These are phyloP conservation scores for Ephialtes manifestator DNA, from an alignment of 2,888 invertebrate species.

Conservation along the genomic window DNA sequence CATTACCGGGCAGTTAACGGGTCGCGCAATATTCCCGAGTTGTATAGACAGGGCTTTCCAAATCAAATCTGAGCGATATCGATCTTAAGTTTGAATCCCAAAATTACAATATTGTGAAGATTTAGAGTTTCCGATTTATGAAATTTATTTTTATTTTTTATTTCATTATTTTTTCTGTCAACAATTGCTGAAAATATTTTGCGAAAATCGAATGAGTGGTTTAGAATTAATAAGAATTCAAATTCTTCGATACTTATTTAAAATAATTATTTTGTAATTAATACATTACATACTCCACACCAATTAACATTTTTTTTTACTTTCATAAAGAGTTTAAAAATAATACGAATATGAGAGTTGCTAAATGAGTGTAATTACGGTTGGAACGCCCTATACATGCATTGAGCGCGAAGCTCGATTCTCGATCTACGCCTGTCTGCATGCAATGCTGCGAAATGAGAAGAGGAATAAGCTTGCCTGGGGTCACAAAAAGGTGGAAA, in stretches of 20 bases:
- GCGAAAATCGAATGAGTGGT: background rate
- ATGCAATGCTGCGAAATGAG: constrained; percentile 14
- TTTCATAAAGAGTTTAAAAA: no score
- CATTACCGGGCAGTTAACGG: constrained; percentile 63
- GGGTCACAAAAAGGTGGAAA: constrained; percentile 36
- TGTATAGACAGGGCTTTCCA: constrained; percentile 1
- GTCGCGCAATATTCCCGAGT: constrained; percentile 37
- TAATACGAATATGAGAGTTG: background rate
- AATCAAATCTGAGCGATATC: background rate
- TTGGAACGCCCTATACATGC: background rate
- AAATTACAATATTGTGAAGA: no score
- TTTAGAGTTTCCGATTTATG: no score
- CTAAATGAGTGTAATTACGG: background rate
- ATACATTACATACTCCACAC: no score
- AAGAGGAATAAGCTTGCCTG: constrained; percentile 24
- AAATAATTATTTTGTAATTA: no score
- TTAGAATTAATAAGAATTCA: background rate
- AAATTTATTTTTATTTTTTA: no score
- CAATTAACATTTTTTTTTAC: no score
- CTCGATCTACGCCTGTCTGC: constrained; percentile 16
- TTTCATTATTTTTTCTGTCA: no score
- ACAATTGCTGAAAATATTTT: no score
- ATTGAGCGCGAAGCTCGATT: constrained; percentile 46
- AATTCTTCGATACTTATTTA: background rate
- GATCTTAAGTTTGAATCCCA: no score